These are phyloP conservation scores for Lobophora halterata DNA, from an alignment of 2,888 invertebrate genomes.

Conservation along the genomic window DNA sequence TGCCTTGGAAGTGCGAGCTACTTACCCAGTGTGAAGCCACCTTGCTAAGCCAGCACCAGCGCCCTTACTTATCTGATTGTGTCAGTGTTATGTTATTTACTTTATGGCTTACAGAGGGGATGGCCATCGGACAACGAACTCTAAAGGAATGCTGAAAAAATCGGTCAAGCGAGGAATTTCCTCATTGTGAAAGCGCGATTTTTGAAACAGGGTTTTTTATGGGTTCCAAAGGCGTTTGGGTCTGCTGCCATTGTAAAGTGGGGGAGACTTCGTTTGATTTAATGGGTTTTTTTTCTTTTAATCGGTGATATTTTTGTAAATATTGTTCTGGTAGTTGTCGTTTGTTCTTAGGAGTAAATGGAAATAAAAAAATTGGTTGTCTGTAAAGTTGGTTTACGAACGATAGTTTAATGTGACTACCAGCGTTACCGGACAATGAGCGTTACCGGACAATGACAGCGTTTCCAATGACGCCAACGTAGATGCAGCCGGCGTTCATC, in stretches of 20 bases:
- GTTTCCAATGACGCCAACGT: no score
- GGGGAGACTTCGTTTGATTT: constrained; percentile 2
- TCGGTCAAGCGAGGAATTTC: constrained; percentile 30
- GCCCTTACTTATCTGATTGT: constrained; percentile 62
- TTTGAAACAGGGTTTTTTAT: constrained; percentile 19
- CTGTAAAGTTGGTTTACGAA: no score
- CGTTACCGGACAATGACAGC: no score
- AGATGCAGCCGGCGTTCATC: no score
- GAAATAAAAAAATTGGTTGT: no score
- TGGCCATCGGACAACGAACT: constrained; percentile 31
- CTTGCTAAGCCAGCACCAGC: constrained; percentile 29
- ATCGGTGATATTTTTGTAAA: no score
- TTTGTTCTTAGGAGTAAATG: no score
- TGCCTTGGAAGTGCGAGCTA: constrained; percentile 4
- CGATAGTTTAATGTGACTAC: no score
- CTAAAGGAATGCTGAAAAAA: constrained; percentile 27
- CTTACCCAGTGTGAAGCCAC: constrained; percentile 20
- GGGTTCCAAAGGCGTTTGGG: constrained; percentile 12
- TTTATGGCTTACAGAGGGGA: constrained; percentile 45
- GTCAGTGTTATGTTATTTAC: constrained; percentile 59
- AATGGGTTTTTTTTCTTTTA: constrained; percentile 9
- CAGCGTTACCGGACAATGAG: no score
- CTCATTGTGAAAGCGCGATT: constrained; percentile 15
- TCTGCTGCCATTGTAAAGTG: constrained; percentile 8
- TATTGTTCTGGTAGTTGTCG: no score